Percentiles rank a stretch among this genome's conserved stretches.
Evolutionary conservation across 2,113 vertebrate species (phyloP).

Genomic region (Prionailurus bengalensis): DNA sequence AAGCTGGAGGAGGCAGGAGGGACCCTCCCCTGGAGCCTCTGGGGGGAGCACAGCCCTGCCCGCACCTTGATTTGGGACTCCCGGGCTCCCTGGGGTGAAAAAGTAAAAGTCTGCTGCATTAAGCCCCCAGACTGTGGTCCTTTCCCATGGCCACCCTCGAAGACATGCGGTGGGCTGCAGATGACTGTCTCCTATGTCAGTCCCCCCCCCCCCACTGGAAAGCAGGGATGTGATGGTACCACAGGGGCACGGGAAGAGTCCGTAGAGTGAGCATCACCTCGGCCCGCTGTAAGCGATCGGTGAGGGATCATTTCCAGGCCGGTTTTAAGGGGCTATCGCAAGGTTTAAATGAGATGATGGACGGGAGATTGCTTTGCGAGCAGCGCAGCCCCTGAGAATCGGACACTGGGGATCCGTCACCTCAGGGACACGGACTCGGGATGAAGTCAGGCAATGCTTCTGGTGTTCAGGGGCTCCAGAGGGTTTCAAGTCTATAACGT

Average conservation of each 20-base stretch:
- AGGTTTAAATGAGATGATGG: background rate
- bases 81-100: background rate
- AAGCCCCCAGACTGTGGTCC: background rate
- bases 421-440: fast-evolving
- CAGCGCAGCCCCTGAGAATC: too few species aligned
- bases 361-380: background rate
- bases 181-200: background rate
- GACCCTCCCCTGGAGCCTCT: background rate
- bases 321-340: background rate
- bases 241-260: background rate
- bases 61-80: background rate
- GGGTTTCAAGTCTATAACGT: background rate
- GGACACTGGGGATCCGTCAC: background rate
- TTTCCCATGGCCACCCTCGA: background rate
- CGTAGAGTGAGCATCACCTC: background rate
- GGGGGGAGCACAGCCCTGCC: background rate
- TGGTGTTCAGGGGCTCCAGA: fast-evolving
- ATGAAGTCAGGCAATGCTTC: too few species aligned
- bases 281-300: background rate
- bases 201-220: background rate
- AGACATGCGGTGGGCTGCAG: fast-evolving
- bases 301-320: background rate
- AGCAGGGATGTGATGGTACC: background rate
- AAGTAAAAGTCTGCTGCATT: background rate
- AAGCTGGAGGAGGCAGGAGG: too few species aligned